A percentile compares a stretch with the other conserved stretches of the same genome.
phyloP scores from a whole-genome alignment of 1,140 invertebrate genomes.

The Adoxophyes honmai region DNA sequence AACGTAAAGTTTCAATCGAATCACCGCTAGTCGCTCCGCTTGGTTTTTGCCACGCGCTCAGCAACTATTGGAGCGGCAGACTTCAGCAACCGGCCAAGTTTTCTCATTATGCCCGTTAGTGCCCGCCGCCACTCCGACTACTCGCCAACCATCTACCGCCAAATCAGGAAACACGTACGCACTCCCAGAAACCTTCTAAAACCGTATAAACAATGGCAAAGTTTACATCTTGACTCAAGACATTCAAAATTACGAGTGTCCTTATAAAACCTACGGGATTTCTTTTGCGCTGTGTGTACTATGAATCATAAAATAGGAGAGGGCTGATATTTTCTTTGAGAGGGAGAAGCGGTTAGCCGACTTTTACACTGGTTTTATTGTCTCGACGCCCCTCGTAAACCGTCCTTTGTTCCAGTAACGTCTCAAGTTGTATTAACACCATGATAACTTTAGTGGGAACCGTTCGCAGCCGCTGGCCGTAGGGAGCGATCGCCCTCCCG shows the following conservation, averaged over 20 bases:
- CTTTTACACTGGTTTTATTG: slow-evolving; percentile 74
- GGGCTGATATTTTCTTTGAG: slow-evolving; percentile 50
- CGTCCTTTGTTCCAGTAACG: slow-evolving; percentile 66
- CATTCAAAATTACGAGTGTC: slow-evolving; percentile 31
- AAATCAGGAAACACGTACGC: slow-evolving; percentile 39
- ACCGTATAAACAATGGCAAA: slow-evolving; percentile 18
- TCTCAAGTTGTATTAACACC: slow-evolving; percentile 71
- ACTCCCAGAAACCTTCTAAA: slow-evolving; percentile 18
- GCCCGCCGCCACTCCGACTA: slow-evolving; percentile 41
- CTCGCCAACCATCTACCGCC: slow-evolving; percentile 35
- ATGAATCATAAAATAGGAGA: slow-evolving; percentile 59
- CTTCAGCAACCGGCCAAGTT: slow-evolving; percentile 45
- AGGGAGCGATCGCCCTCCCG: slow-evolving; percentile 24
- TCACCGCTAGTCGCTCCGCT: slow-evolving; percentile 35
- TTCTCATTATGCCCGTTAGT: slow-evolving; percentile 63
- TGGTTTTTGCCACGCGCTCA: slow-evolving; percentile 34
- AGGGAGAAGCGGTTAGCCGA: slow-evolving; percentile 60
- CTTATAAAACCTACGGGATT: slow-evolving; percentile 41
- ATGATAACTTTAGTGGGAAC: slow-evolving; percentile 61
- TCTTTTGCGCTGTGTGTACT: slow-evolving; percentile 34
- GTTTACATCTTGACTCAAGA: slow-evolving; percentile 37
- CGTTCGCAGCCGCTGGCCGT: slow-evolving; percentile 23
- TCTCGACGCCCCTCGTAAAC: slow-evolving; percentile 60
- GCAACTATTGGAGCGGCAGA: slow-evolving; percentile 28
- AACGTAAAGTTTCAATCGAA: slow-evolving; percentile 27